These are phyloP conservation scores for silkworm (Bombyx mori) DNA, from an alignment of 1,140 invertebrate species.

Conservation along the genomic window DNA sequence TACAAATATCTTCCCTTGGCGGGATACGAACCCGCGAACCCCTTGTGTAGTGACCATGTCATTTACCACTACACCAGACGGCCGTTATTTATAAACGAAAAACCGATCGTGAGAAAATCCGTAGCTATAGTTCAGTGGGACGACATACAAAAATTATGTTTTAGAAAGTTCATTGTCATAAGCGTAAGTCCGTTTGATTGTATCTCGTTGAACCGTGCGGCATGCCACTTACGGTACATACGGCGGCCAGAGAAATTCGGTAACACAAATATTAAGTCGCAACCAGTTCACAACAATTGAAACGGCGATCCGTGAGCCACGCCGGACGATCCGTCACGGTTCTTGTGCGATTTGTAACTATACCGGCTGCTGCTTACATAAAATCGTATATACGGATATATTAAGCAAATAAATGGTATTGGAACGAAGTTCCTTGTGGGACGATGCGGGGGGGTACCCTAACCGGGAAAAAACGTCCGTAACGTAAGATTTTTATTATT, in stretches of 20 bases:
- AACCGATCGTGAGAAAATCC: conserved; percentile 1
- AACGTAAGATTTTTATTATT: too few relatives aligned
- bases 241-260: conserved; percentile 42
- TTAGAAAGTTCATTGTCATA: conserved; percentile 46
- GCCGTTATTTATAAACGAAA: not conserved
- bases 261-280: conserved; percentile 40
- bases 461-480: too few relatives aligned
- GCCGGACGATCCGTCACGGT: conserved; percentile 34
- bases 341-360: conserved; percentile 17
- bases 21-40: too few relatives aligned
- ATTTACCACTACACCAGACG: too few relatives aligned
- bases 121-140: conserved; percentile 1
- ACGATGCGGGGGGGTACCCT: too few relatives aligned
- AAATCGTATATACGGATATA: too few relatives aligned
- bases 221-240: conserved; percentile 43
- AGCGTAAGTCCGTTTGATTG: conserved; percentile 40
- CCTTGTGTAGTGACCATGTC: too few relatives aligned
- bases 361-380: too few relatives aligned
- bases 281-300: conserved; percentile 41
- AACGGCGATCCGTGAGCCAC: conserved; percentile 38
- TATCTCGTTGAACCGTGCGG: conserved; percentile 39
- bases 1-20: too few relatives aligned
- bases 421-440: too few relatives aligned
- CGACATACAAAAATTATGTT: conserved; percentile 21
- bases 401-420: too few relatives aligned